Evolutionary conservation across 2,113 vertebrate genomes (phyloP).

Genomic region (Ursus arctos): DNA sequence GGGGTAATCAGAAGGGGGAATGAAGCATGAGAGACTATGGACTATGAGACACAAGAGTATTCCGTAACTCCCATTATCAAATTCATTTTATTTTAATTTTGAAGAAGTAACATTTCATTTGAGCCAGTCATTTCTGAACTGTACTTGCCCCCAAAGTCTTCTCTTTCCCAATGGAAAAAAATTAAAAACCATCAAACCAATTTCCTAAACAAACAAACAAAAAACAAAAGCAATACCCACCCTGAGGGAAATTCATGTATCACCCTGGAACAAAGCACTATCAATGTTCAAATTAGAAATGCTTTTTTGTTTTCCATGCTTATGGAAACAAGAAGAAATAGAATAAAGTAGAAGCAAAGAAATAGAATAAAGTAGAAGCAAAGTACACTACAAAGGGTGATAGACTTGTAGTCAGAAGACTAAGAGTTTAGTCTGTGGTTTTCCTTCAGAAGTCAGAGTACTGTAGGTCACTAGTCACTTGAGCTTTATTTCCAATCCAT

Average conservation of each 20-base stretch:
- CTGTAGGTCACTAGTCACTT: not conserved
- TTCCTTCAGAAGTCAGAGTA: not conserved
- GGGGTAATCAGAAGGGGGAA: too few species aligned
- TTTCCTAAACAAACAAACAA: not conserved
- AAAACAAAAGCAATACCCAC: not conserved
- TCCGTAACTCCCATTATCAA: not conserved
- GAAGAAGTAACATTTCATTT: not conserved
- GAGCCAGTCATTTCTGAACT: not conserved
- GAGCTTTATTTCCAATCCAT: not conserved
- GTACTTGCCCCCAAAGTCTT: fast-evolving
- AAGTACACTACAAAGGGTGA: not conserved
- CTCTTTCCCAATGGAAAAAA: not conserved
- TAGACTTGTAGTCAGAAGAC: not conserved
- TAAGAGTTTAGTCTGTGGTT: not conserved
- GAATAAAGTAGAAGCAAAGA: not conserved
- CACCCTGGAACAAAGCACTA: not conserved
- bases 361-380: not conserved
- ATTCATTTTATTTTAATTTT: not conserved
- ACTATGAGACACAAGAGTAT: not conserved
- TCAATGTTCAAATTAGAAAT: not conserved
- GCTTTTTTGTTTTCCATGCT: not conserved
- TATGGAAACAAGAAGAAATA: not conserved
- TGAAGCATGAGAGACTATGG: too few species aligned
- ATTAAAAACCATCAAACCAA: not conserved
- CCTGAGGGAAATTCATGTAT: not conserved